Base-by-base conservation (phyloP, 2,113 vertebrate species). In the Clarias gariepinus region DNA sequence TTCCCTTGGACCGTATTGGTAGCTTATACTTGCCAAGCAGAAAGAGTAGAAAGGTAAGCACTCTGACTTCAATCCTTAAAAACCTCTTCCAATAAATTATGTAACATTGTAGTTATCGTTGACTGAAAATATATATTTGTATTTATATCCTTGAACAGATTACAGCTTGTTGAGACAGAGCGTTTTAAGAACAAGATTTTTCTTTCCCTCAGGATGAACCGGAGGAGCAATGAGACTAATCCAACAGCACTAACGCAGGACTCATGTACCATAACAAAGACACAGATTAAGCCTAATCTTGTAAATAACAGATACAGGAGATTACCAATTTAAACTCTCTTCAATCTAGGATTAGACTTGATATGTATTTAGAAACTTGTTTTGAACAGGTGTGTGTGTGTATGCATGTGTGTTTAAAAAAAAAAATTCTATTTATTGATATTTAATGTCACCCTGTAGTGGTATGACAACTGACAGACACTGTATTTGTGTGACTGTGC, bases 1-100 rank as follows among this genome's bases (percentile, higher is more conserved):
- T 90, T 86, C 95, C 93, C 83, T 61, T 96, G 79, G 95, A 96
- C 88, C 84, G 93, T n/a, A 94, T 96, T 13, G 90, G 94, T 23
- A 81, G 91, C 88, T 93, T 61, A 87, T 91, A 89, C 90, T 90
- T 81, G 83, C 86, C 77, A 64, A 89, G 57, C 53, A 88, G 82
- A 71, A 93, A 61, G 57, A 81, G 87, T 84, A 83, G 76, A 91
- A 93, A 94, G 90, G 94, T 95, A 74, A 91, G 91, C 25, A 58
- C 33, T 61, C 53, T 19, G 53, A 85, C 6, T 0, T 30, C 25
- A 84, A 63, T 23, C 12, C 12, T 3, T 80, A 21, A 7, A 30
- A 79, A 30, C 16, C 3, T 58, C 16, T 33, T 53, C 21, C 25
- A 73, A 61, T 61, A 7, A 19, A 64, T n/a, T 10, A 0, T 33